Evolutionary conservation across 2,888 invertebrate genomes (phyloP).

Genomic region (Spilosoma lubricipeda): DNA sequence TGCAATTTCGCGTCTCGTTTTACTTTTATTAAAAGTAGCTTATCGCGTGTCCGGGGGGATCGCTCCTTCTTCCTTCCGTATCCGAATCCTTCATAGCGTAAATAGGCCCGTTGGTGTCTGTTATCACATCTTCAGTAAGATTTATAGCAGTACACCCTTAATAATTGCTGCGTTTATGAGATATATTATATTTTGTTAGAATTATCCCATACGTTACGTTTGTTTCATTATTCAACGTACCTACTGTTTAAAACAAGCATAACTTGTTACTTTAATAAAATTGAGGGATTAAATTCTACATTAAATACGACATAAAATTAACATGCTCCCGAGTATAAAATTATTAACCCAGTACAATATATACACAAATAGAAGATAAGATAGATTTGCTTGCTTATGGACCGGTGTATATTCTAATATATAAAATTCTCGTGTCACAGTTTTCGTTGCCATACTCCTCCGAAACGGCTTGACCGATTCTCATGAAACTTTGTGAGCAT

Average conservation of each 20-base stretch:
- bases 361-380: too few species aligned
- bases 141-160: constrained; percentile 12
- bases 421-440: too few species aligned
- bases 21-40: constrained; percentile 31
- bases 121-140: constrained; percentile 22
- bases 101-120: constrained; percentile 14
- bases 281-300: neutral
- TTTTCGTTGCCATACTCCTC: too few species aligned
- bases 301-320: neutral
- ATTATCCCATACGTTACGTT: neutral
- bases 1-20: neutral
- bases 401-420: too few species aligned
- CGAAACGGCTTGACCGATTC: too few species aligned
- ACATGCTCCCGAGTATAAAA: neutral
- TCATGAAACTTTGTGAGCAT: too few species aligned
- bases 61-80: constrained; percentile 20
- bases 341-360: too few species aligned
- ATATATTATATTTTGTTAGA: neutral
- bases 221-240: neutral
- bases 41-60: constrained; percentile 23
- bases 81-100: neutral
- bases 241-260: neutral
- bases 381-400: too few species aligned
- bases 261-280: neutral
- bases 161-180: neutral